Conservation (phyloP, 2,888 invertebrate genomes). For the Ecliptopera silaceata region DNA sequence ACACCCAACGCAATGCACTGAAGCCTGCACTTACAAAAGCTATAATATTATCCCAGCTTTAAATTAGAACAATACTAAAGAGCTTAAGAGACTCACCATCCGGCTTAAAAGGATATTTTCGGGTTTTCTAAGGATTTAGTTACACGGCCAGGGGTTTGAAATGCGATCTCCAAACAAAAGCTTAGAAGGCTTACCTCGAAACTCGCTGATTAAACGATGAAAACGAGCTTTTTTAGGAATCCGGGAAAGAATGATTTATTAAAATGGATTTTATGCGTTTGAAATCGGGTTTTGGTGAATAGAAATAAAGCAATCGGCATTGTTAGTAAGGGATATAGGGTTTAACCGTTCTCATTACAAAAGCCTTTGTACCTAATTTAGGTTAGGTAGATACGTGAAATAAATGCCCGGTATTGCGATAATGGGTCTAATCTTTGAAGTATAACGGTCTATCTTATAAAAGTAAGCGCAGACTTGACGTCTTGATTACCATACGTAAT, state of each 20-base stretch:
- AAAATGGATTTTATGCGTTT: background rate
- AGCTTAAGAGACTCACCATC: background rate
- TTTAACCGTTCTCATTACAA: no score
- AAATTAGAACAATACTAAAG: conserved; percentile 2
- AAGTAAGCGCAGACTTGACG: no score
- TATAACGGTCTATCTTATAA: no score
- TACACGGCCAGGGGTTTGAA: conserved; percentile 4
- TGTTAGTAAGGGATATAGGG: no score
- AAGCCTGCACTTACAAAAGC: background rate
- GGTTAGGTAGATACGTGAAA: no score
- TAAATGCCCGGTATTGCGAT: no score
- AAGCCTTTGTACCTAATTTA: no score
- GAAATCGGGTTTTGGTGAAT: conserved; percentile 1
- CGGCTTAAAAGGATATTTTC: conserved; percentile 16
- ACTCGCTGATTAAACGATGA: conserved; percentile 10
- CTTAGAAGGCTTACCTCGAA: conserved; percentile 8
- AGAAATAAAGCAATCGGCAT: background rate
- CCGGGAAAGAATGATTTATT: background rate
- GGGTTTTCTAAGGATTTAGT: conserved; percentile 17
- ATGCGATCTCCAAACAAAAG: conserved; percentile 16
- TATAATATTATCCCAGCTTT: background rate
- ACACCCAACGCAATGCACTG: background rate
- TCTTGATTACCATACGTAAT: no score
- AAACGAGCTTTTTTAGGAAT: conserved; percentile 2
- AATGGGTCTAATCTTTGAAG: no score